These are phyloP conservation scores for Microctenopoma stevenorrisi DNA, from an alignment of 2,797 vertebrate genomes.

Conservation along the genomic window DNA sequence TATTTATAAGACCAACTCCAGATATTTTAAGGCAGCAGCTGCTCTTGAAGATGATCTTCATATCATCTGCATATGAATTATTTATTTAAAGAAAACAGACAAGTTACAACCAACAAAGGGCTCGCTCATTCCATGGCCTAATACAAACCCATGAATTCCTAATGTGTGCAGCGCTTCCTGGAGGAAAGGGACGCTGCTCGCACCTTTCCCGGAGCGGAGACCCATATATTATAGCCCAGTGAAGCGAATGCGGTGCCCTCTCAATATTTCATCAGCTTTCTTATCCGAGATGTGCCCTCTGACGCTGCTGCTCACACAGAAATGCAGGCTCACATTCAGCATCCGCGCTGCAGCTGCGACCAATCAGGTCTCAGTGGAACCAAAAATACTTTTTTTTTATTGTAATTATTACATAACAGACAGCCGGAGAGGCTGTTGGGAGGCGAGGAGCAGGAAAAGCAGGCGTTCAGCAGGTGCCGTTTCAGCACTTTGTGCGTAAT, in stretches of 20 bases:
- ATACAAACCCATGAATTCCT: slow-evolving; percentile 58
- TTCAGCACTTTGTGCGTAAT: neutral
- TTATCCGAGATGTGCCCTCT: slow-evolving; percentile 76
- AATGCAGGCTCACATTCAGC: slow-evolving; percentile 66
- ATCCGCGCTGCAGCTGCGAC: slow-evolving; percentile 48
- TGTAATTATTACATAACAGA: neutral
- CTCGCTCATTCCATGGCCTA: slow-evolving; percentile 44
- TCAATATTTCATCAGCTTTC: slow-evolving; percentile 86
- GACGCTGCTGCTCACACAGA: slow-evolving; percentile 71
- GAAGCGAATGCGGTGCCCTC: slow-evolving; percentile 84
- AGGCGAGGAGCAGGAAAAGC: rapidly evolving
- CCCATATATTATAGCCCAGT: slow-evolving; percentile 85
- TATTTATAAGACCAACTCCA: slow-evolving; percentile 62
- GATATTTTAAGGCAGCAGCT: slow-evolving; percentile 57
- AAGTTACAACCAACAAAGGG: slow-evolving; percentile 49
- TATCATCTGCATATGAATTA: slow-evolving; percentile 76
- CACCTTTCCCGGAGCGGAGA: slow-evolving; percentile 70
- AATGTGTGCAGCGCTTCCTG: slow-evolving; percentile 51
- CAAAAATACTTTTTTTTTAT: slow-evolving; percentile 17
- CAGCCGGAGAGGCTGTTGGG: neutral
- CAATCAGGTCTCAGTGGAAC: slow-evolving; percentile 20
- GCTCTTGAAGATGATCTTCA: slow-evolving; percentile 67
- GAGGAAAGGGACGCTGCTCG: slow-evolving; percentile 51
- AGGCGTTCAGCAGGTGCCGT: too few relatives aligned
- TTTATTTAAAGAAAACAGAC: slow-evolving; percentile 75